Base-by-base conservation (phyloP, 2,113 vertebrate genomes). In the Rana temporaria region DNA sequence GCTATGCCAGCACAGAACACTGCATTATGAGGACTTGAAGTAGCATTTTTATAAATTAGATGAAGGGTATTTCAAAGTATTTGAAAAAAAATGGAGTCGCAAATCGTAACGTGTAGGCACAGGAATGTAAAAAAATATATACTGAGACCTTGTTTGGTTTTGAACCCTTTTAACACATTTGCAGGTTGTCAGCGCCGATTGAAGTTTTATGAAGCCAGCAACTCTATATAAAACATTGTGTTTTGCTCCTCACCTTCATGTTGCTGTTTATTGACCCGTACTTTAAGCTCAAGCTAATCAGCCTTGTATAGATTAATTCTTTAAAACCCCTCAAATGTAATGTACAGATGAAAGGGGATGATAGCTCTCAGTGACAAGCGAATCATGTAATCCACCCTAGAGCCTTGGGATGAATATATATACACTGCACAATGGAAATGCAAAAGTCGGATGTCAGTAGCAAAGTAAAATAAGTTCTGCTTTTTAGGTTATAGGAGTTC, bases 221-320 rank as follows among this genome's bases (percentile, higher is more conserved):
- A 53, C 8, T 32, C 32, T 32, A 9, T 2, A 19, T 22, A 74
- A 38, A 74, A 74, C 55, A 38, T 74, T 60, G 0, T 19, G 14
- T 24, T 12, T 4, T 22, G 18, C 56, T 20, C 18, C 68, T 71
- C 68, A 55, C 68, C 71, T 59, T 59, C 71, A 34, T 4, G 30
- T 15, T 15, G 26, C 18, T 60, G 71, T 38, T 26, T 59, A 32
- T 55, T 55, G 55, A 74, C 56, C 71, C 24, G 14, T 59, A 4
- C 18, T 20, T 59, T 38, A 19, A 32, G 55, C 55, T 60, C 34
- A 16, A 56, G 19, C 34, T 32, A 74, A 60, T 60, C 71, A 59
- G 55, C 55, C 56, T 59, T 38, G 26, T 59, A 76, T 84, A 42
- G 82, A 86, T 52, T 38, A 7, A 66, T 74, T 59, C 52, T 74